Evolutionary conservation across 2,888 invertebrate species (phyloP), one percentile per base, ranked within the genome.

Genomic region (Odontocolon sp.): DNA sequence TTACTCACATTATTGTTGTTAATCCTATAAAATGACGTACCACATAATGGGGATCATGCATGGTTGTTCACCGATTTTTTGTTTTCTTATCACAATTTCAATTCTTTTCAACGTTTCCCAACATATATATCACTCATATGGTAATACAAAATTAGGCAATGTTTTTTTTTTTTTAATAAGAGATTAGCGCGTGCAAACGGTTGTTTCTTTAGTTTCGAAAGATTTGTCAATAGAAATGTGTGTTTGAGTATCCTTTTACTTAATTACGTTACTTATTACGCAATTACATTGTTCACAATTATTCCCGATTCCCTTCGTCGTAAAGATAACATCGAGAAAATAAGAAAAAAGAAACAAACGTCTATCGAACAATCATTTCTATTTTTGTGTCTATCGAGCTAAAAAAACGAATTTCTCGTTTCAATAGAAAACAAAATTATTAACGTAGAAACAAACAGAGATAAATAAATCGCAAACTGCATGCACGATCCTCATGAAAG

Each of bases 31-130:
- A 38, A 5, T 14, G 23, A 36, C 26, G 16, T 56, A 26, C 11
- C 18, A 45, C 71, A 18, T 52, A 36, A 38, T 36, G 71, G 36
- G 38, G 45, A 63, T 71, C 42, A 28, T 63, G 61, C 47, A 63
- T 63, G 33, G 6, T 47, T 21, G 47, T 45, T 63, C 47, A 14
- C 18, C 23, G 33, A 21, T 23, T 47, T 33, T 38, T 59, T 59
- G 11, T 57, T 57, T 26, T 21, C 9, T 33, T 42, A 11, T n/a
- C 4, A 0, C 28, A 3, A 33, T 36, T 16, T 6, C 16, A 3
- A 18, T 21, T 16, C 9, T 18, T 36, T n/a, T 2, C n/a, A n/a
- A 61, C 42, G 31, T n/a, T 3, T 23, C 11, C 21, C n/a, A 3
- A 59, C 42, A 28, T 63, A 31, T 47, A 23, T 9, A 14, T 23